A percentile compares a stretch with the other conserved stretches of the same genome.
Conservation (phyloP, 2,113 vertebrate genomes). For the Onychostruthus taczanowskii region DNA sequence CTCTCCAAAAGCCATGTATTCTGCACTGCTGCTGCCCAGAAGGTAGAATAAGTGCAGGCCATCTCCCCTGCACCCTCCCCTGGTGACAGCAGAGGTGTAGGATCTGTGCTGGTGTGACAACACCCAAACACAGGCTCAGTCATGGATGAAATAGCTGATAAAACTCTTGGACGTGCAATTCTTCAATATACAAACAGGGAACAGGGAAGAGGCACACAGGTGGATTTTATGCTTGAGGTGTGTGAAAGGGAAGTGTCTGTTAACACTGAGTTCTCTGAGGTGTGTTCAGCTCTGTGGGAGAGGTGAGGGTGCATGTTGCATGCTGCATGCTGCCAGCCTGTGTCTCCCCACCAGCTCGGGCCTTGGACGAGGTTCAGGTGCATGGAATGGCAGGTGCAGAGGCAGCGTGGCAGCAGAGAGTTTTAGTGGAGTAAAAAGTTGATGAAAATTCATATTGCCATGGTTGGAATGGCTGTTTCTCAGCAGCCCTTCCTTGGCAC, state of each 20-base stretch:
- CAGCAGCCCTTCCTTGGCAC: rapidly evolving
- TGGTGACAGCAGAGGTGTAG: not conserved
- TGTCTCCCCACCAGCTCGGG: not conserved
- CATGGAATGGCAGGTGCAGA: not conserved
- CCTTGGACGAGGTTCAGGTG: not conserved
- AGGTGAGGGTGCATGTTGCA: rapidly evolving
- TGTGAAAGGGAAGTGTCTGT: not conserved
- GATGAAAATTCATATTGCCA: rapidly evolving
- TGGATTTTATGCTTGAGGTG: not conserved
- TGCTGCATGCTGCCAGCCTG: not conserved
- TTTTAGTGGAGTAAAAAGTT: not conserved
- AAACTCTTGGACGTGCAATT: not conserved
- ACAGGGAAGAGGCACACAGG: not conserved
- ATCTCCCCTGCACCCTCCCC: not conserved
- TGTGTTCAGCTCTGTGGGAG: not conserved
- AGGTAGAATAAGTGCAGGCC: rapidly evolving
- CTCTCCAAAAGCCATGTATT: not conserved
- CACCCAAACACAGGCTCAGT: not conserved
- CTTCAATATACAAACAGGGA: not conserved
- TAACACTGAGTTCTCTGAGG: rapidly evolving
- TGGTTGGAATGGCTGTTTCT: not conserved
- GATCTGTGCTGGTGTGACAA: not conserved
- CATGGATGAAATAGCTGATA: not conserved
- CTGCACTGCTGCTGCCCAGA: not conserved
- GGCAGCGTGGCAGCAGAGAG: not conserved